phyloP scores from a whole-genome alignment of 2,797 vertebrate genomes.

The Kryptolebias ocellatus region DNA sequence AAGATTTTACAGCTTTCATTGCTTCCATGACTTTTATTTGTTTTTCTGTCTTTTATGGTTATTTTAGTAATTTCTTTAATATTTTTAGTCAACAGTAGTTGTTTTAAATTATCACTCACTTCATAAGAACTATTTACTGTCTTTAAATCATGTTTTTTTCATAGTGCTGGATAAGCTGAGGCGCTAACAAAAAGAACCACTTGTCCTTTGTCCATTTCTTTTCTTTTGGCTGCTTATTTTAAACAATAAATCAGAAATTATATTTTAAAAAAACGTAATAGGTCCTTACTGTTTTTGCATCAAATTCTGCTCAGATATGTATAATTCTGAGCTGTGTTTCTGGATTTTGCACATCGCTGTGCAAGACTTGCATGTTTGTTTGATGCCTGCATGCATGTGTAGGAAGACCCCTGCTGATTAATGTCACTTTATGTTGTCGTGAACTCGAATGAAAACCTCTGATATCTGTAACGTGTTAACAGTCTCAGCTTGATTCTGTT shows the following conservation, averaged over 20 bases:
- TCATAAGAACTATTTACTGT: not conserved
- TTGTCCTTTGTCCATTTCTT: constrained; percentile 53
- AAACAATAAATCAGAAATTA: constrained; percentile 42
- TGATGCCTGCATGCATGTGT: constrained; percentile 58
- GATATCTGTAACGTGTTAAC: constrained; percentile 77
- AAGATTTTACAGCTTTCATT: no score
- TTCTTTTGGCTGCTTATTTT: constrained; percentile 45
- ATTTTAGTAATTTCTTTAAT: no score
- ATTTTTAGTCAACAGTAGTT: no score
- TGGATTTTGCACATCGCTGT: constrained; percentile 30
- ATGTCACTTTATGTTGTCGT: constrained; percentile 76
- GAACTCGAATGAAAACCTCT: constrained; percentile 69
- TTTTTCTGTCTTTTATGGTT: no score
- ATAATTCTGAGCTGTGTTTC: constrained; percentile 35
- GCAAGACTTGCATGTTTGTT: constrained; percentile 68
- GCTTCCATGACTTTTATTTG: no score
- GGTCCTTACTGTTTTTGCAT: constrained; percentile 24
- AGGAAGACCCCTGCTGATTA: constrained; percentile 70
- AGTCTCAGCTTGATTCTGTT: constrained; percentile 78
- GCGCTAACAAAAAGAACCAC: constrained; percentile 55
- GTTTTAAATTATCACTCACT: no score
- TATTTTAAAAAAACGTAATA: constrained; percentile 43
- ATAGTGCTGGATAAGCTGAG: constrained; percentile 49
- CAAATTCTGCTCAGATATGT: constrained; percentile 22
- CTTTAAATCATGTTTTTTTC: constrained; percentile 55